Percentiles rank a stretch among this genome's conserved stretches.
phyloP scores from a whole-genome alignment of 2,888 invertebrate species.

The Antitype chi region DNA sequence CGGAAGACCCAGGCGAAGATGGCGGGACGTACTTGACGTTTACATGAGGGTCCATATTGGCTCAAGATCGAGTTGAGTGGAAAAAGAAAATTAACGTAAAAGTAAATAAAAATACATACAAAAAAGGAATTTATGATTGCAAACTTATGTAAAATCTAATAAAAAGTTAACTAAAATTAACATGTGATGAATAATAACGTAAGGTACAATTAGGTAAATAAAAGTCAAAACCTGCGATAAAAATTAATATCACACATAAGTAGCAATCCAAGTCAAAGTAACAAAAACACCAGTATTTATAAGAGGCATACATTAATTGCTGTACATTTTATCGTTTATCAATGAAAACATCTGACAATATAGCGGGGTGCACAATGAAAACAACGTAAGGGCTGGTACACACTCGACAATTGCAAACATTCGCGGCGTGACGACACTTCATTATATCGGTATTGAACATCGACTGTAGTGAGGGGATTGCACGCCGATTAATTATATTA shows the following conservation, averaged over 20 bases:
- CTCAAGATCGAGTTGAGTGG: too few species aligned
- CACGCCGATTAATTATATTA: conserved; percentile 32
- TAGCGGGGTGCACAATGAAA: conserved; percentile 69
- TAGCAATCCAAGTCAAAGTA: neutral
- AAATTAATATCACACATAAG: neutral
- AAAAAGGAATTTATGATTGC: too few species aligned
- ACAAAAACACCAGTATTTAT: conserved; percentile 27
- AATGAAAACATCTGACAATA: conserved; percentile 64
- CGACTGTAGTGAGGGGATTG: conserved; percentile 70
- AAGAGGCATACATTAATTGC: conserved; percentile 56
- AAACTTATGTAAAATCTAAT: too few species aligned
- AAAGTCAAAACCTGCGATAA: neutral
- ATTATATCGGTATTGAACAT: conserved; percentile 85
- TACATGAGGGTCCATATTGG: too few species aligned
- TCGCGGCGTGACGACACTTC: conserved; percentile 86
- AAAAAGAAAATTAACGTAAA: too few species aligned
- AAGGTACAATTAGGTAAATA: neutral
- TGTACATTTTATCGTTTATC: conserved; percentile 59
- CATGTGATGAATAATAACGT: neutral
- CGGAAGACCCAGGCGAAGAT: too few species aligned
- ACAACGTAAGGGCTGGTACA: conserved; percentile 67
- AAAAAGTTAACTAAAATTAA: too few species aligned
- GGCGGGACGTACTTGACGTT: too few species aligned
- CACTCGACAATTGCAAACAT: conserved; percentile 71
- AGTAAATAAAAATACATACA: too few species aligned